Conservation (phyloP, 2,888 invertebrate genomes). For the Eubasilissa splendida region DNA sequence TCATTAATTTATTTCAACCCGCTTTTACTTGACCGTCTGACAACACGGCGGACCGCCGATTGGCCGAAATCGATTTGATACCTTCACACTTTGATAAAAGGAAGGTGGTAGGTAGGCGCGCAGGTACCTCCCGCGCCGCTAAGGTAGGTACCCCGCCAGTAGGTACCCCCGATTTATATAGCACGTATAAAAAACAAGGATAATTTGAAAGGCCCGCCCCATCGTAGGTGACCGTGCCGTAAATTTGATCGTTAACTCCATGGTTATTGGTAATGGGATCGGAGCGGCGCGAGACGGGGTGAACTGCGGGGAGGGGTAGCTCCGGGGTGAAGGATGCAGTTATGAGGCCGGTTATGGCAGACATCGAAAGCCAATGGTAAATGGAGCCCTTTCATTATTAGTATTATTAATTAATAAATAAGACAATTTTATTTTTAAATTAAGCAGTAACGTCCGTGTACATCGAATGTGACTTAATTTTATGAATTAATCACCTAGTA, state of each 20-base stretch:
- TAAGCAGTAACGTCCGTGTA: too few species aligned
- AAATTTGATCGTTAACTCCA: constrained; percentile 50
- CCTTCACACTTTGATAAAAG: constrained; percentile 7
- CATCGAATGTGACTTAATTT: too few species aligned
- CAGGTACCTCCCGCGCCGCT: background rate
- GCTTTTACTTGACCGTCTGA: background rate
- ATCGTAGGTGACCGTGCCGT: constrained; percentile 46
- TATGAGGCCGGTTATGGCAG: constrained; percentile 16
- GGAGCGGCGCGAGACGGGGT: background rate
- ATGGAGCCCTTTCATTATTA: too few species aligned
- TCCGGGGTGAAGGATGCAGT: constrained; percentile 11
- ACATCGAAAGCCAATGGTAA: background rate
- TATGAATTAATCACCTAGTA: too few species aligned
- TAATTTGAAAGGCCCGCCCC: constrained; percentile 51
- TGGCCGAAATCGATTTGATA: constrained; percentile 27
- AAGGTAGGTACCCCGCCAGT: constrained; percentile 16
- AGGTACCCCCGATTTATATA: constrained; percentile 49
- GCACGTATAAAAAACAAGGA: constrained; percentile 40
- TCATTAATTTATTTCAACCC: background rate
- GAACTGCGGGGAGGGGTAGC: background rate
- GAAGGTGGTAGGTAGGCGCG: constrained; percentile 4
- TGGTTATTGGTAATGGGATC: constrained; percentile 43
- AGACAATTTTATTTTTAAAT: too few species aligned
- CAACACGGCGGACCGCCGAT: constrained; percentile 1
- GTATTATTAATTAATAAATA: too few species aligned